Evolutionary conservation across 2,888 invertebrate genomes (phyloP).

Genomic region (Melinaea menophilus): DNA sequence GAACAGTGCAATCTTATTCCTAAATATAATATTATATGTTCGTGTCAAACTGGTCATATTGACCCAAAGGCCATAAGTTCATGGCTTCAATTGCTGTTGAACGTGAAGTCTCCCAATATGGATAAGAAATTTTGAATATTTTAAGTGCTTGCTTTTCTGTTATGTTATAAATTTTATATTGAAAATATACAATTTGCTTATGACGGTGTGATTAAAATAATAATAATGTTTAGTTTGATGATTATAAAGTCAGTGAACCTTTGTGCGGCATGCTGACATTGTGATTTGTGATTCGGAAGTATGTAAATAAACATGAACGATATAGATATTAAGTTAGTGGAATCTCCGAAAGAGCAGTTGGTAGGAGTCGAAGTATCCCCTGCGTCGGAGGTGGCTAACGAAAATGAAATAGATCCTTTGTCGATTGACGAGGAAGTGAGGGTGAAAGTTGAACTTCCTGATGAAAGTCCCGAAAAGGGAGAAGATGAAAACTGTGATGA

Average conservation of each 20-base stretch:
- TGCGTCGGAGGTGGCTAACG: slow-evolving; percentile 44
- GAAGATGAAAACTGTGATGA: slow-evolving; percentile 67
- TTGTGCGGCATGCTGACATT: slow-evolving; percentile 65
- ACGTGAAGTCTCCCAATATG: slow-evolving; percentile 64
- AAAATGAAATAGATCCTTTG: slow-evolving; percentile 66
- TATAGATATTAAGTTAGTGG: slow-evolving; percentile 70
- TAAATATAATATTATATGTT: slow-evolving; percentile 29
- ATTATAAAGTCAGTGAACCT: slow-evolving; percentile 65
- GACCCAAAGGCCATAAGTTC: slow-evolving; percentile 64
- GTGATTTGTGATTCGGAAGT: slow-evolving; percentile 67
- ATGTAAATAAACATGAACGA: slow-evolving; percentile 78
- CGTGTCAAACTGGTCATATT: slow-evolving; percentile 49
- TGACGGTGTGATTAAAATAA: slow-evolving; percentile 32
- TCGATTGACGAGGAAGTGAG: slow-evolving; percentile 57
- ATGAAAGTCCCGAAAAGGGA: slow-evolving; percentile 37
- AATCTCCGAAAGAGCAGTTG: slow-evolving; percentile 61
- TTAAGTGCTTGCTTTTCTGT: slow-evolving; percentile 30
- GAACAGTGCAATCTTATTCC: slow-evolving; percentile 12
- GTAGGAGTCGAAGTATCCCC: slow-evolving; percentile 50
- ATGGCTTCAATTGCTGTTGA: slow-evolving; percentile 62
- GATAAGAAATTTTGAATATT: slow-evolving; percentile 57
- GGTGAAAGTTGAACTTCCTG: slow-evolving; percentile 39
- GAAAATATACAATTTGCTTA: slow-evolving; percentile 19
- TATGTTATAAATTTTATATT: slow-evolving; percentile 25
- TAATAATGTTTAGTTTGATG: slow-evolving; percentile 52